phyloP scores from a whole-genome alignment of 1,140 invertebrate species.

The Drosophila melanica region DNA sequence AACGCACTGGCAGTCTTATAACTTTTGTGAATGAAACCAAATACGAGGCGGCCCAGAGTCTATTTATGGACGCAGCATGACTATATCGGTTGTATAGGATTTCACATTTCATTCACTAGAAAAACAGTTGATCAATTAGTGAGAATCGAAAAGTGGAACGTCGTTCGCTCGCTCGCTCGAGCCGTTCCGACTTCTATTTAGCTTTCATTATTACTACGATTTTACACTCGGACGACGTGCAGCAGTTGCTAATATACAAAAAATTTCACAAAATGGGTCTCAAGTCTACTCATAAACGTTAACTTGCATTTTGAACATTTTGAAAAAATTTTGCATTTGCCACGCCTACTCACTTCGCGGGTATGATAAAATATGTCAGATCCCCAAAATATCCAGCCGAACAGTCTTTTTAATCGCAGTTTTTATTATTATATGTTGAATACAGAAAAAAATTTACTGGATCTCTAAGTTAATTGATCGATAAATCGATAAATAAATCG shows the following conservation, averaged over 20 bases:
- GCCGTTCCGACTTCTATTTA: slow-evolving; percentile 54
- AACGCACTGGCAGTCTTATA: slow-evolving; percentile 23
- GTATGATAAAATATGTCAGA: background rate
- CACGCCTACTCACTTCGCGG: too few relatives aligned
- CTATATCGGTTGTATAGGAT: slow-evolving; percentile 53
- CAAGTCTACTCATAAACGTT: slow-evolving; percentile 16
- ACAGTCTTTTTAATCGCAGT: too few relatives aligned
- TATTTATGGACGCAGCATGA: slow-evolving; percentile 59
- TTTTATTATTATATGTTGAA: too few relatives aligned
- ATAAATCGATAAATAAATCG: too few relatives aligned
- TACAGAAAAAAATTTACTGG: too few relatives aligned
- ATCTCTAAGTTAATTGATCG: too few relatives aligned
- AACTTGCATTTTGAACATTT: background rate
- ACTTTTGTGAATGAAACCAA: slow-evolving; percentile 77
- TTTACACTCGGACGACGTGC: background rate
- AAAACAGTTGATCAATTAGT: slow-evolving; percentile 73
- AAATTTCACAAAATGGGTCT: slow-evolving; percentile 35
- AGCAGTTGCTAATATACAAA: slow-evolving; percentile 1
- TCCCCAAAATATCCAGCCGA: background rate
- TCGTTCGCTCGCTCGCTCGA: background rate
- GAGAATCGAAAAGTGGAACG: slow-evolving; percentile 74
- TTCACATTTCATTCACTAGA: slow-evolving; percentile 79
- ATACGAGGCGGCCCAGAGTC: slow-evolving; percentile 44
- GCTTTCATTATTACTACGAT: slow-evolving; percentile 31
- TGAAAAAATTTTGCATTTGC: background rate